These are phyloP conservation scores for Ectemnius cavifrons DNA, from an alignment of 2,888 invertebrate genomes.

Conservation along the genomic window DNA sequence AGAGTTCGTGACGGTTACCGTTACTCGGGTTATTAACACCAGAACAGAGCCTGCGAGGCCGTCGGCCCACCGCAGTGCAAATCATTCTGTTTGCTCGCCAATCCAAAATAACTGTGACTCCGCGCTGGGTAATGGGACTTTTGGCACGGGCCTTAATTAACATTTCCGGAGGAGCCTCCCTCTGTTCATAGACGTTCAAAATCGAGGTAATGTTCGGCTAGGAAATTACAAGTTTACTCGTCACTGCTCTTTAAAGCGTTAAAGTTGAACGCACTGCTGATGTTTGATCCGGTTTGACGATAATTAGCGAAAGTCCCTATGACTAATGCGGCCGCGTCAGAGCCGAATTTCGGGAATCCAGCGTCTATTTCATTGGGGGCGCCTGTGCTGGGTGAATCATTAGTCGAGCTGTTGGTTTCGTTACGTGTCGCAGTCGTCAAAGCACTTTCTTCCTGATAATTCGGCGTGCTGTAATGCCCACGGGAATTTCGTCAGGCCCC, in stretches of 20 bases:
- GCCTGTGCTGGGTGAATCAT: constrained; percentile 28
- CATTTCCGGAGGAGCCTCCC: not conserved
- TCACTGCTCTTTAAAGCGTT: not conserved
- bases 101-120: not conserved
- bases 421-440: constrained; percentile 12
- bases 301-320: constrained; percentile 31
- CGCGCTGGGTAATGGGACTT: not conserved
- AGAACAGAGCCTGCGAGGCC: not conserved
- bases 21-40: constrained; percentile 4
- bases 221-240: not conserved
- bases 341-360: not conserved
- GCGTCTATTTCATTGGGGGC: not conserved
- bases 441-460: constrained; percentile 39
- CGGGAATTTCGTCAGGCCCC: constrained; percentile 26
- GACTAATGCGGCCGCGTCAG: not conserved
- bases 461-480: constrained; percentile 23
- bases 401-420: not conserved
- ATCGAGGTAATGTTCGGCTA: not conserved
- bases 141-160: not conserved
- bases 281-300: constrained; percentile 18
- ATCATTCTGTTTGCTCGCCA: constrained; percentile 4
- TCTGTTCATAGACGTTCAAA: not conserved
- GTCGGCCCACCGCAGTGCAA: not conserved
- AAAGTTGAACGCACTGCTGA: not conserved
- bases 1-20: not conserved